Percentiles rank a stretch among this genome's conserved stretches.
Evolutionary conservation across 2,888 invertebrate species (phyloP).

Genomic region (Drosophila acutilabella): DNA sequence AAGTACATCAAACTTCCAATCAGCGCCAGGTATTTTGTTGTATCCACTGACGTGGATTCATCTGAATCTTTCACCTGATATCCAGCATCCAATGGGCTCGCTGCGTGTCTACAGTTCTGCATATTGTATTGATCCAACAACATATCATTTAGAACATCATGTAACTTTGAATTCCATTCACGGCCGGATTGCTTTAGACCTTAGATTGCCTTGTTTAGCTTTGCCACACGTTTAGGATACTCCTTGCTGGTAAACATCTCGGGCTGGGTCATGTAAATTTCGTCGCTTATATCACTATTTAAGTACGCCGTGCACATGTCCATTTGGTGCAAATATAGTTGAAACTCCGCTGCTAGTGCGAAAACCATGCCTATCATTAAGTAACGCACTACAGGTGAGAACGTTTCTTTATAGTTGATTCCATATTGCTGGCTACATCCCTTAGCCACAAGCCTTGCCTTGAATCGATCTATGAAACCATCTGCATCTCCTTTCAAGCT

Average conservation of each 20-base stretch:
- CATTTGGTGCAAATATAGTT: constrained; percentile 47
- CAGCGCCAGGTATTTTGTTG: constrained; percentile 2
- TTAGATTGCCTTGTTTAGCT: constrained; percentile 42
- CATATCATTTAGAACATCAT: too few species aligned
- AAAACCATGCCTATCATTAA: constrained; percentile 52
- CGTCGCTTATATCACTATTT: not conserved
- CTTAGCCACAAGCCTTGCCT: constrained; percentile 48
- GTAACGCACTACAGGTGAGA: constrained; percentile 49
- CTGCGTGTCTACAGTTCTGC: not conserved
- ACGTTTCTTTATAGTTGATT: constrained; percentile 44
- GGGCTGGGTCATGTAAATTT: constrained; percentile 27
- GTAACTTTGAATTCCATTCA: too few species aligned
- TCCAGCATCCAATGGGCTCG: constrained; percentile 6
- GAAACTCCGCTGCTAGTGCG: constrained; percentile 41
- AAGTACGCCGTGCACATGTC: constrained; percentile 7
- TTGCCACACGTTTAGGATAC: constrained; percentile 43
- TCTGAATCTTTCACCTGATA: constrained; percentile 6
- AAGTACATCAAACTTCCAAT: constrained; percentile 19
- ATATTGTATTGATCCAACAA: constrained; percentile 10
- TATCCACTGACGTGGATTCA: not conserved
- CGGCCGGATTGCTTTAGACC: constrained; percentile 7
- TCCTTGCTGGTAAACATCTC: constrained; percentile 30
- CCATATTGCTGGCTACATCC: constrained; percentile 45
- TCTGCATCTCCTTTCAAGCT: constrained; percentile 6
- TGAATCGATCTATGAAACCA: constrained; percentile 35